Percentiles rank a stretch among this genome's conserved stretches.
These are phyloP conservation scores for Crambe crambe DNA, from an alignment of 37 sponge, comb jelly and placozoan species.

Conservation along the genomic window DNA sequence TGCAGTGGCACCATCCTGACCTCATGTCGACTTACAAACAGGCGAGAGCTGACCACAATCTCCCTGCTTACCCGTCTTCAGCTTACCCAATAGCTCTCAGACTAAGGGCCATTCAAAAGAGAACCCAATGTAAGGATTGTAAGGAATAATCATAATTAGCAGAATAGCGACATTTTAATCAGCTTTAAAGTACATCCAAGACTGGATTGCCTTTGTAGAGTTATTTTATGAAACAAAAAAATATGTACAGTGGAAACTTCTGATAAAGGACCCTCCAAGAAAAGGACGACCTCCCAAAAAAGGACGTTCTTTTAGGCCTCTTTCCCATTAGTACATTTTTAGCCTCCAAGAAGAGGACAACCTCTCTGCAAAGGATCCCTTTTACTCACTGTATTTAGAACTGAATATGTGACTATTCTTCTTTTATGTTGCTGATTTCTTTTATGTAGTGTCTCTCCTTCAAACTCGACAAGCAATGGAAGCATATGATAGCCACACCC, in stretches of 20 bases:
- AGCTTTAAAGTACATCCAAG: too few relatives aligned
- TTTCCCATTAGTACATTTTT: too few relatives aligned
- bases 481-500: slow-evolving; percentile 1
- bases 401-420: background rate
- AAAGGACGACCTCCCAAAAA: too few relatives aligned
- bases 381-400: background rate
- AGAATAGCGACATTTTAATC: too few relatives aligned
- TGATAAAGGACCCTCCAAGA: too few relatives aligned
- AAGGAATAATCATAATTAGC: too few relatives aligned
- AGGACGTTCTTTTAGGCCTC: too few relatives aligned
- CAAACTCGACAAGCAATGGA: slow-evolving; percentile 17
- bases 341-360: too few relatives aligned
- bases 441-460: slow-evolving; percentile 19
- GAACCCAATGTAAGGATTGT: slow-evolving; percentile 47
- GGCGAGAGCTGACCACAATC: slow-evolving; percentile 12
- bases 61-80: slow-evolving; percentile 28
- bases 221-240: too few relatives aligned
- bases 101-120: slow-evolving; percentile 65
- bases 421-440: background rate
- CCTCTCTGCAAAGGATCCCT: too few relatives aligned
- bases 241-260: too few relatives aligned
- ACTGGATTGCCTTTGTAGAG: too few relatives aligned
- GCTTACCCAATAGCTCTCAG: slow-evolving; percentile 61
- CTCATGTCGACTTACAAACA: slow-evolving; percentile 16
- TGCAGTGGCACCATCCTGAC: slow-evolving; percentile 70